Percentiles rank a stretch among this genome's conserved stretches.
These are phyloP conservation scores for Polyommatus icarus DNA, from an alignment of 2,888 invertebrate species.

Conservation along the genomic window DNA sequence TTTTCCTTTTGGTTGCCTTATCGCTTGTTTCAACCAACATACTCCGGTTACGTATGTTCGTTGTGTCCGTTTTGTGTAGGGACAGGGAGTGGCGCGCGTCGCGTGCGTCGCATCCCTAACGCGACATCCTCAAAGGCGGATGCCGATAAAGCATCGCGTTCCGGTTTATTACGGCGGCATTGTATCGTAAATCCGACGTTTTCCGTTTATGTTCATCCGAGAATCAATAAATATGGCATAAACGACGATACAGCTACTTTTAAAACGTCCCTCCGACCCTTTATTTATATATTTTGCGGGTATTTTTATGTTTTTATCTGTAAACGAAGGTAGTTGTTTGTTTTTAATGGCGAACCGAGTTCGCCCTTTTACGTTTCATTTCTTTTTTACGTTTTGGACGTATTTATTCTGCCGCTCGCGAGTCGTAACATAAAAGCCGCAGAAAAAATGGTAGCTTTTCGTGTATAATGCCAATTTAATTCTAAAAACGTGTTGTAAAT, in stretches of 20 bases:
- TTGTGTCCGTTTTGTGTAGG: not conserved
- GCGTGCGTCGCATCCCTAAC: constrained; percentile 10
- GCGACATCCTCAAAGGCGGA: constrained; percentile 27
- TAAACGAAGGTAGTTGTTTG: constrained; percentile 22
- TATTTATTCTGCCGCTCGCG: constrained; percentile 13
- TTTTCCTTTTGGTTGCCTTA: not conserved
- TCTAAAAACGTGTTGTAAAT: constrained; percentile 5
- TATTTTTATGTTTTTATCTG: constrained; percentile 30
- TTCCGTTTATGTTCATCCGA: constrained; percentile 29
- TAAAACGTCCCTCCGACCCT: constrained; percentile 12
- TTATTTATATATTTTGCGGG: constrained; percentile 13
- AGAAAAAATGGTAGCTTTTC: constrained; percentile 3
- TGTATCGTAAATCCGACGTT: constrained; percentile 40
- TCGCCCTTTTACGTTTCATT: constrained; percentile 11
- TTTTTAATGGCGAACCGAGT: constrained; percentile 6
- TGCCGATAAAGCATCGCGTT: constrained; percentile 29
- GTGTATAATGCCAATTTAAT: constrained; percentile 22
- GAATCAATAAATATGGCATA: constrained; percentile 36
- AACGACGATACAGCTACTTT: constrained; percentile 29
- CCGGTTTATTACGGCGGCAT: constrained; percentile 37
- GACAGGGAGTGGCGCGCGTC: not conserved
- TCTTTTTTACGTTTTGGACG: constrained; percentile 25
- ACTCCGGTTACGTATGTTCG: not conserved
- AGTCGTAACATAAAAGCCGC: not conserved
- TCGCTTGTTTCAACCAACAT: not conserved